Evolutionary conservation across 2,113 vertebrate species (phyloP).

Genomic region (Pimephales promelas): DNA sequence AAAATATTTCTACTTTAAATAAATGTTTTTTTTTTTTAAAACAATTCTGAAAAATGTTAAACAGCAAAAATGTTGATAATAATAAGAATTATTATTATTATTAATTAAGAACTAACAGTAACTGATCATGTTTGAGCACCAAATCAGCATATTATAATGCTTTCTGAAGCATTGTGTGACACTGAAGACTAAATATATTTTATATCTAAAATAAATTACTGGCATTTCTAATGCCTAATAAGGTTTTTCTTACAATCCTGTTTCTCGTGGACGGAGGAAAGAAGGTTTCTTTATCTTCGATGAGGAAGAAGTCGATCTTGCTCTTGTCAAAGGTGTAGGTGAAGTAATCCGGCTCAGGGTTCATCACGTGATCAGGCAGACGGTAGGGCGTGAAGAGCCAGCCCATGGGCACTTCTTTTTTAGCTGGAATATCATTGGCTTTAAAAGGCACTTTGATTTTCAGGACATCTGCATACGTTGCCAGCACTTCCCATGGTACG

Average conservation of each 20-base stretch:
- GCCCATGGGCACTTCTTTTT: conserved; percentile 72
- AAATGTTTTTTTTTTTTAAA: no score
- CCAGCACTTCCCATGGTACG: conserved; percentile 91
- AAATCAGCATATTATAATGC: no score
- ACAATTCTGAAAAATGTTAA: no score
- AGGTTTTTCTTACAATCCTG: conserved; percentile 85
- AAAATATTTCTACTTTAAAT: no score
- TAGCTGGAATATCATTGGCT: conserved; percentile 80
- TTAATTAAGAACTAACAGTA: no score
- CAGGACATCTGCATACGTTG: conserved; percentile 89
- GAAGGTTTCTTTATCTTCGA: conserved; percentile 84
- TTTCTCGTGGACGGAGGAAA: conserved; percentile 90
- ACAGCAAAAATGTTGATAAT: no score
- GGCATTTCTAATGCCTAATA: neutral
- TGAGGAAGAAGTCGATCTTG: conserved; percentile 91
- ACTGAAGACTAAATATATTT: no score
- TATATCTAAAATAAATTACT: no score
- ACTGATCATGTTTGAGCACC: no score
- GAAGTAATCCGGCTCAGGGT: conserved; percentile 87
- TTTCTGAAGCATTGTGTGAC: no score
- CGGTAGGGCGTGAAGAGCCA: conserved; percentile 80
- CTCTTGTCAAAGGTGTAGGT: conserved; percentile 88
- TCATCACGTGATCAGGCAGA: conserved; percentile 82
- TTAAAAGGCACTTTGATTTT: conserved; percentile 94
- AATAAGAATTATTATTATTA: no score